Evolutionary conservation across 1,140 invertebrate species (phyloP).

Genomic region (Drosophila sucinea): DNA sequence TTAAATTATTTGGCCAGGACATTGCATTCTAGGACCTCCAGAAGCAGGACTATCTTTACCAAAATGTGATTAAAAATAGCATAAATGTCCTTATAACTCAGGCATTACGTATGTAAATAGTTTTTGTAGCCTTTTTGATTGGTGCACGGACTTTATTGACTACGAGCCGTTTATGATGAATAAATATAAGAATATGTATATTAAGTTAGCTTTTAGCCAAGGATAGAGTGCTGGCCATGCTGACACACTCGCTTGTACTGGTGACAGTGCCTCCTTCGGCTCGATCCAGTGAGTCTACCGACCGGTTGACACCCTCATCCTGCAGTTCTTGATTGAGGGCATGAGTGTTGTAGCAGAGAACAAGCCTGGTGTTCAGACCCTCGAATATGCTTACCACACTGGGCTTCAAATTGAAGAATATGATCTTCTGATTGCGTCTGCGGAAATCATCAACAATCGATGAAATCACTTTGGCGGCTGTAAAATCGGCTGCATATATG

Average conservation of each 20-base stretch:
- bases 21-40: no score
- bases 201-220: conserved; percentile 37
- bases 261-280: conserved; percentile 34
- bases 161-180: background rate
- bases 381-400: conserved; percentile 91
- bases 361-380: conserved; percentile 88
- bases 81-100: no score
- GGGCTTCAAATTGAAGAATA: conserved; percentile 92
- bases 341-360: conserved; percentile 89
- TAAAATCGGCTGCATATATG: conserved; percentile 92
- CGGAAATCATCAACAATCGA: conserved; percentile 89
- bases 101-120: no score
- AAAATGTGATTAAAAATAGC: no score
- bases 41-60: no score
- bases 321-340: conserved; percentile 87
- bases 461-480: conserved; percentile 90
- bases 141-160: background rate
- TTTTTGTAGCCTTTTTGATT: no score
- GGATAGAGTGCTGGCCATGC: conserved; percentile 62
- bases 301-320: conserved; percentile 34
- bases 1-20: no score
- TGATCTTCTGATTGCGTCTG: conserved; percentile 87
- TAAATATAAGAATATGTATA: background rate
- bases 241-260: conserved; percentile 50
- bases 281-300: conserved; percentile 60